Percentiles rank a stretch among this genome's conserved stretches.
These are phyloP conservation scores for Ochlodes sylvanus DNA, from an alignment of 2,888 invertebrate genomes.

Conservation along the genomic window DNA sequence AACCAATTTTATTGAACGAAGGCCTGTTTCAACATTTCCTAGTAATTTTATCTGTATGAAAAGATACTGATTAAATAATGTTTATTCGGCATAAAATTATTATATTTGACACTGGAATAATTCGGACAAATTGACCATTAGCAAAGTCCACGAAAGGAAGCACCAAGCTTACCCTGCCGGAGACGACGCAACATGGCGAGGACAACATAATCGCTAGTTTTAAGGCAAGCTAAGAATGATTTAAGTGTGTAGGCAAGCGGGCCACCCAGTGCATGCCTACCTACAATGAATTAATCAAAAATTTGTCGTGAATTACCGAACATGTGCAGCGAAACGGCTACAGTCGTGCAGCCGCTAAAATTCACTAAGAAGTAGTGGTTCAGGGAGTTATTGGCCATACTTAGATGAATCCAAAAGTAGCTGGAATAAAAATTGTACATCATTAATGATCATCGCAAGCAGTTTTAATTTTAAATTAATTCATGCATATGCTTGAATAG, in stretches of 20 bases:
- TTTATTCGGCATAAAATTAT: too few species aligned
- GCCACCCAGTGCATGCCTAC: background rate
- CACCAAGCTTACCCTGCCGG: background rate
- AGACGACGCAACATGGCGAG: background rate
- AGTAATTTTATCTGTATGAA: conserved; percentile 15
- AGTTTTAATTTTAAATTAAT: background rate
- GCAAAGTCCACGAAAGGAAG: background rate
- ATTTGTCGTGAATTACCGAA: background rate
- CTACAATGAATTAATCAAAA: background rate
- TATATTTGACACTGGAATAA: background rate
- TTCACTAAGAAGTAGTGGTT: conserved; percentile 20
- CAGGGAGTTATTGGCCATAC: conserved; percentile 20
- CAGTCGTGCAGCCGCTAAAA: conserved; percentile 8
- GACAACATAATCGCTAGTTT: background rate
- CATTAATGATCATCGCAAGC: background rate
- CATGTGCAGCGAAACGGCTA: background rate
- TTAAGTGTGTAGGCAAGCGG: conserved; percentile 2
- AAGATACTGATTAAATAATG: background rate
- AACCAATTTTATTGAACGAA: background rate
- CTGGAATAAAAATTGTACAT: background rate
- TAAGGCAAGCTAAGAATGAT: conserved; percentile 12
- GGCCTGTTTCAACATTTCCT: conserved; percentile 24
- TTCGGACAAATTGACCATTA: conserved; percentile 2
- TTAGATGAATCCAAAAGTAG: conserved; percentile 8
- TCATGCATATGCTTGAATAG: too few species aligned